Base-by-base conservation (phyloP, 53 echinoderm and acorn worm genomes). In the Paelopatides confundens region DNA sequence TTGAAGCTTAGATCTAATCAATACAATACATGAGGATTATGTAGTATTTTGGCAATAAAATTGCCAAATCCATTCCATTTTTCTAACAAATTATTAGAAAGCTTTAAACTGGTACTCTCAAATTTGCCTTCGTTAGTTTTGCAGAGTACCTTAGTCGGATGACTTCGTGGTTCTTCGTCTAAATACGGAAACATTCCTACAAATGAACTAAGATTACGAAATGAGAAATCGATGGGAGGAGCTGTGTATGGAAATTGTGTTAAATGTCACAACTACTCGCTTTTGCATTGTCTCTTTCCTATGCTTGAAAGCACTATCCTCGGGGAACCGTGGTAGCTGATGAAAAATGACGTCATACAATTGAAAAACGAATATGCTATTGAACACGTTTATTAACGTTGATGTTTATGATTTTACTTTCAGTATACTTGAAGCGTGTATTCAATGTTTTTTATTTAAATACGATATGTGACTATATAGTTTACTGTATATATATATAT, bases 1-100 rank as follows among this genome's bases (percentile, higher is more conserved):
- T 97, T 97, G 76, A 97, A 97, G 17, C 93, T 93, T 1, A 97
- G 51, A 77, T 97, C 97, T 1, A 97, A 76, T 95, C 97, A 97
- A 63, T 68, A 93, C 78, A 97, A 86, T 17, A 90, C 92, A 9
- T 68, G 48, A 2, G 97, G 95, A 17, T 87, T 58, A 50, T 74
- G 43, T 36, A 97, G 29, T 31, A 92, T 63, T 67, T 90, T 67
- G 46, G 71, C 62, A 29, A 95, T 24, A 51, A 97, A 92, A 2
- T 32, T 35, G 15, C 82, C 84, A 63, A 97, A 95, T 1, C 97
- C 97, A 4, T 64, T 76, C 97, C 95, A 95, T 28, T 90, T 85
- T 53, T 90, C 93, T 6, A 97, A 51, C 31, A 95, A 66, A 85
- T 97, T 97, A 90, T 97, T 97, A 88, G 90, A 93, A 23, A 97